phyloP scores from a whole-genome alignment of 2,888 invertebrate species.

The Morinoia aosen region DNA sequence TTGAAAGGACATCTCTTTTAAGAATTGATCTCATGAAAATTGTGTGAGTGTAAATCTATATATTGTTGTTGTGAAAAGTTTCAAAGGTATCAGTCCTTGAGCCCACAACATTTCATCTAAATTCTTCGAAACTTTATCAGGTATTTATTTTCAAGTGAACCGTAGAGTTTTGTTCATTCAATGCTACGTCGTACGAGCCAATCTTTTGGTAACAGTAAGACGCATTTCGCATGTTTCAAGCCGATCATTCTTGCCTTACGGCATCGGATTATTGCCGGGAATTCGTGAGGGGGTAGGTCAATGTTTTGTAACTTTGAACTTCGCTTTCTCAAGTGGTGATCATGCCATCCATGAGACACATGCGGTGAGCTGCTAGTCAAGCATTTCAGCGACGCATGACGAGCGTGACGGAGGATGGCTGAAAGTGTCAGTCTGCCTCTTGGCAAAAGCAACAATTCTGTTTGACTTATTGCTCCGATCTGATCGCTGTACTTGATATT shows the following conservation, averaged over 20 bases:
- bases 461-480: not conserved
- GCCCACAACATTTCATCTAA: not conserved
- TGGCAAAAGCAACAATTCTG: not conserved
- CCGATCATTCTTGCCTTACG: not conserved
- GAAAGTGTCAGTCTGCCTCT: not conserved
- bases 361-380: not conserved
- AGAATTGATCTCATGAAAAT: not conserved
- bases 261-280: not conserved
- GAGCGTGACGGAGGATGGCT: not conserved
- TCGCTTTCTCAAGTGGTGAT: not conserved
- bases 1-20: not conserved
- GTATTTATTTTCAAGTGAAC: not conserved
- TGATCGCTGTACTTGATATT: not conserved
- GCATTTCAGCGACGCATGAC: not conserved
- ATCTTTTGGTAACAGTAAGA: not conserved
- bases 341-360: not conserved
- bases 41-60: not conserved
- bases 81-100: not conserved
- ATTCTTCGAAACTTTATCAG: not conserved
- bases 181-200: not conserved
- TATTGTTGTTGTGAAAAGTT: not conserved
- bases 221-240: not conserved
- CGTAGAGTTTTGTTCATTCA: not conserved
- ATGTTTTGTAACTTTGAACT: constrained; percentile 14
- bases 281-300: not conserved